Base-by-base conservation (phyloP, 2,113 vertebrate species). In the Aleadryas rufinucha region DNA sequence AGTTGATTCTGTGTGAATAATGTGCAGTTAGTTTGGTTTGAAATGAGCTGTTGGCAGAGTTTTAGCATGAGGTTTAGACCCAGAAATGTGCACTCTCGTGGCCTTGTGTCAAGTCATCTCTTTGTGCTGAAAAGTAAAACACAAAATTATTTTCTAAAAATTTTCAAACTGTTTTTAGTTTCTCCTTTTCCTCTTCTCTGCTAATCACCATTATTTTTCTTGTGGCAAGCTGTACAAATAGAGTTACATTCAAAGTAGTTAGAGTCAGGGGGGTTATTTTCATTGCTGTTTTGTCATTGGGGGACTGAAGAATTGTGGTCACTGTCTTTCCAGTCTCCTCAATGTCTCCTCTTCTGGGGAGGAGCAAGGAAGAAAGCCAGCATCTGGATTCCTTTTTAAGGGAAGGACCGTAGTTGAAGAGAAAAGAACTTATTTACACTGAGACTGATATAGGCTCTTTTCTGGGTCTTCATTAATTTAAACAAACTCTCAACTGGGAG, bases 381-480 rank as follows among this genome's bases (percentile, higher is more conserved):
- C 57, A 42, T 68, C 28, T 69, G 27, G 54, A 88, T 94, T 84
- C 61, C 91, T 95, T 94, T 87, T 79, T 90, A 95, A 88, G 93
- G 89, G 47, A 90, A 89, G 33, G 68, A 39, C 64, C 1, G 12
- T 68, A 50, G 56, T n/a, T 82, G 69, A 92, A 75, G 60, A 60
- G 41, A 49, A 65, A 52, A 86, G 52, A 64, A 52, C n/a, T 87
- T 94, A 95, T 84, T 96, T 96, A 75, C 31, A 45, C 72, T 76
- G 65, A 53, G 84, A 18, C 53, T 72, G 61, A 85, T 89, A 64
- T 0, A 68, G 47, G 16, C 57, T n/a, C n/a, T 84, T 71, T 82
- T 53, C 44, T 82, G 13, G 30, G 57, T 76, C 45, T 79, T 87
- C 65, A 53, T 71, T 85, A 72, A 41, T 76, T 89, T 90, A 90